Evolutionary conservation across 2,113 vertebrate genomes (phyloP), one percentile per base, ranked within the genome.

Genomic region (Ptychochromis oligacanthus): DNA sequence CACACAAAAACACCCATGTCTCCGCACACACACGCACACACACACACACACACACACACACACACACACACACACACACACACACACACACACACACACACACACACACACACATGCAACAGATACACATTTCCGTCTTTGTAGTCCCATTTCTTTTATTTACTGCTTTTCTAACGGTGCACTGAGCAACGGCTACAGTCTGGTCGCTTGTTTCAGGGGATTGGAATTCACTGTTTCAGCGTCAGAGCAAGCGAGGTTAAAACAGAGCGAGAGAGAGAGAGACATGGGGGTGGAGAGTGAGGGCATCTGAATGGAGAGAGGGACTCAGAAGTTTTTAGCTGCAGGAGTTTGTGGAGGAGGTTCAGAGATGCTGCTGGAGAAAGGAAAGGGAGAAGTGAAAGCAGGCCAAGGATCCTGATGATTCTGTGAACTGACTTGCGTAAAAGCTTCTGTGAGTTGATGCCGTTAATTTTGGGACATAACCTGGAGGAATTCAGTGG

Each of bases 131-230:
- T 80, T 91, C 87, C 77, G 52, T 87, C 11, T 22, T 49, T 90
- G 85, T 82, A 43, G 36, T 70, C 65, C 54, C 14, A 15, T 88
- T 88, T 78, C 55, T 43, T 84, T 31, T 92, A 81, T 93, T 86
- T 80, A 83, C 38, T 58, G 65, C 26, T 91, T 87, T 88, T 88
- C 67, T 88, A 88, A 81, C 38, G 12, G 78, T 36, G 80, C 59
- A 1, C 84, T 56, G 84, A 93, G 91, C 86, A 82, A 89, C 81
- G 36, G 89, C 90, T 89, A 59, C 88, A 91, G 91, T 78, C 89
- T 81, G 83, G 88, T 28, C 22, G 80, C 89, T 93, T 95, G 95
- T 93, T 95, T 96, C 95, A 96, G 87, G 76, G 91, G 94, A 95
- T 91, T 88, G 96, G 95, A 96, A 96, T 96, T 93, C 92, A 87